Conservation (phyloP, 2,888 invertebrate genomes). For the Ectemnius lituratus region DNA sequence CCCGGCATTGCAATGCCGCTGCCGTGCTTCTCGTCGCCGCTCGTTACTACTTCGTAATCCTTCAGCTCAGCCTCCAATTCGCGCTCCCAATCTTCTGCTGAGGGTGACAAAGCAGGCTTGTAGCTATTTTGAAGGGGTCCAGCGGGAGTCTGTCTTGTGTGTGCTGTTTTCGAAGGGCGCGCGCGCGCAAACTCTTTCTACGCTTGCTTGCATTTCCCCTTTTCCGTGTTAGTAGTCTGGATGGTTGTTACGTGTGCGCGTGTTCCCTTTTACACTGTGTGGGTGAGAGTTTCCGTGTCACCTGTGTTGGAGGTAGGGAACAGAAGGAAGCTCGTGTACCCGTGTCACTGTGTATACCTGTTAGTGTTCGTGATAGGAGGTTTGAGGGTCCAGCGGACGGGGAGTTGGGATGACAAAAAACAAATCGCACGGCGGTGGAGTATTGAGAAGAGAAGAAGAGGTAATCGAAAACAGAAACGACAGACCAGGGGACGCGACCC, state of each 20-base stretch:
- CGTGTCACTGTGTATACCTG: conserved; percentile 9
- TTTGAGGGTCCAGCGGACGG: conserved; percentile 20
- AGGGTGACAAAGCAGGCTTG: conserved; percentile 75
- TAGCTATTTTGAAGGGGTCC: conserved; percentile 72
- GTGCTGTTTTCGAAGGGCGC: conserved; percentile 17
- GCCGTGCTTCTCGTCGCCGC: conserved; percentile 73
- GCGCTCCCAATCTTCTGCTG: conserved; percentile 94
- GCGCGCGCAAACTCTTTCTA: conserved; percentile 11
- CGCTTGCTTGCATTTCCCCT: conserved; percentile 18
- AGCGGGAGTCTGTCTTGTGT: conserved; percentile 51
- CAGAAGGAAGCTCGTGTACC: conserved; percentile 1
- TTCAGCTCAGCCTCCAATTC: conserved; percentile 96
- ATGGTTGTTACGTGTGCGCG: neutral
- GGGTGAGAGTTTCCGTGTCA: neutral
- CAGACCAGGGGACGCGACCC: conserved; percentile 1
- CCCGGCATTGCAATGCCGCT: conserved; percentile 16
- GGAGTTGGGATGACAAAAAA: conserved; percentile 25
- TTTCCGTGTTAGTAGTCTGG: conserved; percentile 17
- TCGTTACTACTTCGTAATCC: conserved; percentile 93
- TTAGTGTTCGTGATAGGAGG: conserved; percentile 20
- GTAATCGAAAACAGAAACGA: conserved; percentile 24
- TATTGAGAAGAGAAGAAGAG: conserved; percentile 9
- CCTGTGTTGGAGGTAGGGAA: neutral
- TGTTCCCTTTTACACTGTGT: conserved; percentile 5
- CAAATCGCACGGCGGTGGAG: conserved; percentile 32